Evolutionary conservation across 2,888 invertebrate genomes (phyloP), one percentile per base, ranked within the genome.

Genomic region (Hypomecis atomaria): DNA sequence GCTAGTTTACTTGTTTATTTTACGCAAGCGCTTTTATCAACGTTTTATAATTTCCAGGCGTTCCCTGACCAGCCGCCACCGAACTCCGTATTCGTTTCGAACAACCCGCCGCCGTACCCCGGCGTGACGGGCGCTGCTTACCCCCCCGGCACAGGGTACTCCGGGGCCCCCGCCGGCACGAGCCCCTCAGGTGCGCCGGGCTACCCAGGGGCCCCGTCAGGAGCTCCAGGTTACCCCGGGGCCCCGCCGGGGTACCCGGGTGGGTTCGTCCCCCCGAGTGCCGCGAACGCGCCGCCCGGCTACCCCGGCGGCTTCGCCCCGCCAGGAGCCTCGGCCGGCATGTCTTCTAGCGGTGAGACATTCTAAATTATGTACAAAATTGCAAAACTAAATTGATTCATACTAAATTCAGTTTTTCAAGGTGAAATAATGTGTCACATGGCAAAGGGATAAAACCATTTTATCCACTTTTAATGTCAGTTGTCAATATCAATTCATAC

Each of bases 31-130:
- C n/a, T n/a, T n/a, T n/a, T 23, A 23, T 23, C 23, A 23, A 23
- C 23, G 23, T 23, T 23, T 7, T 40, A n/a, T 42, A 8, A 45
- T 49, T 54, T 55, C 6, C 83, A 95, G 86, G 94, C 94, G 1
- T 96, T 96, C 83, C 94, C 95, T 0, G 94, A 95, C 77, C 95
- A 94, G 58, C 96, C 96, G 9, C 94, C 95, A 85, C 95, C 96
- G 38, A 96, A 97, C 86, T 95, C 96, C 33, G 98, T 99, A 36
- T 99, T 95, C 86, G 97, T 98, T 94, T 96, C 96, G 50, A 96
- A 97, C 85, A 96, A 95, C 84, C 98, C 99, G 36, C 98, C 98
- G 52, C 99, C 99, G 3, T 99, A 99, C 89, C 98, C 98, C 11
- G 99, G 99, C 63, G 96, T 99, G 67, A 74, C 70, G 42, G 90